Evolutionary conservation across 2,888 invertebrate species (phyloP).

Genomic region (Pachymerium ferrugineum): DNA sequence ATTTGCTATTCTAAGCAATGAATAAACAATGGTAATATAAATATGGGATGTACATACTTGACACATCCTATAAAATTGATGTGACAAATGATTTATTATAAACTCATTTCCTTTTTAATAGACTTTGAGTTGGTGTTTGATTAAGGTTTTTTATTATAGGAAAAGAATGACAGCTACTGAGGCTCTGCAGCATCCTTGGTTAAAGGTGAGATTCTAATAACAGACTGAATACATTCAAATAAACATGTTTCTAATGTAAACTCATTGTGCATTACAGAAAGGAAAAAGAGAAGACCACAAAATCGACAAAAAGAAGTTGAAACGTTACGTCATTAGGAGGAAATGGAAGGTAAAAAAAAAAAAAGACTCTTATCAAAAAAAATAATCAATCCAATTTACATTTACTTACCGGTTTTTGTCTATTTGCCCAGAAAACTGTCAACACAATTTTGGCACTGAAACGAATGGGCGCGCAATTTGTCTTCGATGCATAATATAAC

Average conservation of each 20-base stretch:
- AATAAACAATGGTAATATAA: no score
- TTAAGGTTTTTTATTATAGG: slow-evolving; percentile 50
- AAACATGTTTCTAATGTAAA: not conserved
- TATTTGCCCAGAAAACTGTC: slow-evolving; percentile 64
- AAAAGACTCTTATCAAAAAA: not conserved
- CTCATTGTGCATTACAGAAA: slow-evolving; percentile 35
- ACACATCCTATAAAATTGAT: no score
- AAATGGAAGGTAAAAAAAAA: slow-evolving; percentile 60
- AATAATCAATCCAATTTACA: not conserved
- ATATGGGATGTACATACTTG: no score
- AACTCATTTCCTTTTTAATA: not conserved
- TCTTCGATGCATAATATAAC: not conserved
- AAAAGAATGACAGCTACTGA: slow-evolving; percentile 73
- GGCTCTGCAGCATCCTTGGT: slow-evolving; percentile 83
- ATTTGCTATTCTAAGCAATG: no score
- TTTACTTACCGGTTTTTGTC: slow-evolving; percentile 1
- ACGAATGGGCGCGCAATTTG: slow-evolving; percentile 62
- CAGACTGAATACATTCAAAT: not conserved
- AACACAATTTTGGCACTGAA: slow-evolving; percentile 78
- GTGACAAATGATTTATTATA: no score
- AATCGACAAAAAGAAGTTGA: slow-evolving; percentile 71
- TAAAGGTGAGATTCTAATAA: slow-evolving; percentile 49
- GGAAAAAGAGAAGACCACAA: slow-evolving; percentile 51
- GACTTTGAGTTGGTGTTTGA: not conserved
- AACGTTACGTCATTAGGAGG: slow-evolving; percentile 81